Evolutionary conservation across 1,140 invertebrate genomes (phyloP).

Genomic region (Sarcophaga bullata): DNA sequence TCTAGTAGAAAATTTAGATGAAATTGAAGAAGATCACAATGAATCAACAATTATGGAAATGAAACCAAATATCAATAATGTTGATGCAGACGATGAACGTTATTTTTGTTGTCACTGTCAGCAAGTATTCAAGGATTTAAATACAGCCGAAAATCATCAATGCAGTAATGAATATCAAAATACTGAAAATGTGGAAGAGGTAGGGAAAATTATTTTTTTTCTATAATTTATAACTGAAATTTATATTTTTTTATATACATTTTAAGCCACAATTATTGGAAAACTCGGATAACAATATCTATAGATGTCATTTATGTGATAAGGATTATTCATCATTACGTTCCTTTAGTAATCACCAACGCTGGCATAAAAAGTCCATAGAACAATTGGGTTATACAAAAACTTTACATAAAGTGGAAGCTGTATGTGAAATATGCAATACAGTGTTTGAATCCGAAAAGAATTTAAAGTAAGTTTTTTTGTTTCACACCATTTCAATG

Average conservation of each 20-base stretch:
- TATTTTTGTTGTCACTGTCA: constrained; percentile 62
- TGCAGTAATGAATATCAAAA: constrained; percentile 41
- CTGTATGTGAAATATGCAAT: constrained; percentile 71
- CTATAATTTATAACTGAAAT: not conserved
- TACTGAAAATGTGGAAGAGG: not conserved
- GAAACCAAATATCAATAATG: not conserved
- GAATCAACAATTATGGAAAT: not conserved
- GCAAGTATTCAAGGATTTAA: constrained; percentile 54
- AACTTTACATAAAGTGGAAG: constrained; percentile 3
- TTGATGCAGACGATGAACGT: constrained; percentile 46
- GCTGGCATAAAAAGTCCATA: not conserved
- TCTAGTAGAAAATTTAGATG: constrained; percentile 28
- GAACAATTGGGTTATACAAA: not conserved
- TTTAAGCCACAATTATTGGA: not conserved
- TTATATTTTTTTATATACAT: not conserved
- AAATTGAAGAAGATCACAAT: not conserved
- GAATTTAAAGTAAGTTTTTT: constrained; percentile 53
- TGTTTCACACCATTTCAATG: no score
- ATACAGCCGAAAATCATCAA: constrained; percentile 54
- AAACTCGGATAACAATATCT: not conserved
- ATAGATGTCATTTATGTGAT: constrained; percentile 17
- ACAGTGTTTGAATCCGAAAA: constrained; percentile 76
- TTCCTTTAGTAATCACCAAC: not conserved
- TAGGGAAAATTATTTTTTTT: not conserved
- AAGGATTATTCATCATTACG: constrained; percentile 16